Evolutionary conservation across 2,888 invertebrate genomes (phyloP), one percentile per base, ranked within the genome.

Genomic region (Hypena proboscidalis): DNA sequence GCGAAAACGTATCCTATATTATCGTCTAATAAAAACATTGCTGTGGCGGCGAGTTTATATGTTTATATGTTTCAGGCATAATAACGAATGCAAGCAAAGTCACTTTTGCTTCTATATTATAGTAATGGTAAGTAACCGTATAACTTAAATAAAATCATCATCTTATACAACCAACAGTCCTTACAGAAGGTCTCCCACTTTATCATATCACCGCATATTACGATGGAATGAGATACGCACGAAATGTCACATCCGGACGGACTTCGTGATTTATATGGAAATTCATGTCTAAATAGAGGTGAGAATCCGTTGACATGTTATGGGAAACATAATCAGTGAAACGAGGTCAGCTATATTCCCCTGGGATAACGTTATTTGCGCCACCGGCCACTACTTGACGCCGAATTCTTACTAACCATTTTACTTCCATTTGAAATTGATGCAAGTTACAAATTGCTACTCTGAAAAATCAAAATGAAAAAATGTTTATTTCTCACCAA

Each of bases 251-350:
- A 43, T 43, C 42, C 30, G 10, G 26, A 20, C 29, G 13, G 25
- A 37, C 26, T 43, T 8, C 11, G 30, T 51, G 33, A 61, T 58
- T 62, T 62, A 62, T 63, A 52, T 62, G 39, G 53, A 40, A 35
- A 56, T 58, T 61, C 42, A 53, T 47, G 44, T 62, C 41, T 52
- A 37, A 62, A 37, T 52, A 44, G n/a, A n/a, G 39, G 41, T 55
- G 46, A 36, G 32, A 58, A 57, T 35, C 22, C 9, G 41, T 40
- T 39, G 44, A 62, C 36, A 31, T 27, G 46, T 27, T 44, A 53
- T 39, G 35, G 45, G 34, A 32, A 60, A 60, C 57, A 39, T 40
- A 57, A 60, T 51, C 51, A 60, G 47, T 44, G 50, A 46, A 58
- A 51, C 57, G 46, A 56, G 61, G 51, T 60, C 57, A 41, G 34